A percentile compares a stretch with the other conserved stretches of the same genome.
Conservation (phyloP, 2,888 invertebrate species). For the Drosophila prolongata region DNA sequence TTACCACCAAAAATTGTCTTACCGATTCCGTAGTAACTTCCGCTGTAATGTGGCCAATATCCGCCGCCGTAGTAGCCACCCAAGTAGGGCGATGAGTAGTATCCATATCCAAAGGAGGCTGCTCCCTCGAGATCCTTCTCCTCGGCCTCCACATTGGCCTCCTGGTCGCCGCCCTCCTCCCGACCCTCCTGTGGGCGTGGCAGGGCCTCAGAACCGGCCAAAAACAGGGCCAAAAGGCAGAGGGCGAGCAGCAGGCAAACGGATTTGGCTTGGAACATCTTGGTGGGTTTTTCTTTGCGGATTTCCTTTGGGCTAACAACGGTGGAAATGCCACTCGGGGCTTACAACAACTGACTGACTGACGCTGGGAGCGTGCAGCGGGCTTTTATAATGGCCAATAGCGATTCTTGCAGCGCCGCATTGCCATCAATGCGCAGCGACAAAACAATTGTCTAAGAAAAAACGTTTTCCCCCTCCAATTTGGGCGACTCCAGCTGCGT, state of each 20-base stretch:
- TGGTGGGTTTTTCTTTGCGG: conserved; percentile 23
- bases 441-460: conserved; percentile 74
- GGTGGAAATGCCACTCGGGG: conserved; percentile 70
- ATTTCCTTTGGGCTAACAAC: conserved; percentile 23
- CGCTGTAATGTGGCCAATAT: conserved; percentile 73
- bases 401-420: conserved; percentile 69
- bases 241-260: conserved; percentile 59
- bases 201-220: conserved; percentile 49
- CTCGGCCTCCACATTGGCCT: conserved; percentile 65
- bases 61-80: conserved; percentile 72
- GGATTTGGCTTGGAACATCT: conserved; percentile 64
- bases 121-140: conserved; percentile 82
- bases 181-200: conserved; percentile 69
- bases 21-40: conserved; percentile 71
- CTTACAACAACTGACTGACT: conserved; percentile 74
- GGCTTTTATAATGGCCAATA: conserved; percentile 78
- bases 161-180: conserved; percentile 67
- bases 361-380: conserved; percentile 57
- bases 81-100: conserved; percentile 80
- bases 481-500: conserved; percentile 69
- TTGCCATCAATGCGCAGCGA: conserved; percentile 75
- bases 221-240: conserved; percentile 52
- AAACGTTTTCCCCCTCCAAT: conserved; percentile 50
- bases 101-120: conserved; percentile 82
- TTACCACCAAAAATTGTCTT: too few relatives aligned